Conservation (phyloP, 1,140 invertebrate genomes). For the Leptestheria dahalacensis region DNA sequence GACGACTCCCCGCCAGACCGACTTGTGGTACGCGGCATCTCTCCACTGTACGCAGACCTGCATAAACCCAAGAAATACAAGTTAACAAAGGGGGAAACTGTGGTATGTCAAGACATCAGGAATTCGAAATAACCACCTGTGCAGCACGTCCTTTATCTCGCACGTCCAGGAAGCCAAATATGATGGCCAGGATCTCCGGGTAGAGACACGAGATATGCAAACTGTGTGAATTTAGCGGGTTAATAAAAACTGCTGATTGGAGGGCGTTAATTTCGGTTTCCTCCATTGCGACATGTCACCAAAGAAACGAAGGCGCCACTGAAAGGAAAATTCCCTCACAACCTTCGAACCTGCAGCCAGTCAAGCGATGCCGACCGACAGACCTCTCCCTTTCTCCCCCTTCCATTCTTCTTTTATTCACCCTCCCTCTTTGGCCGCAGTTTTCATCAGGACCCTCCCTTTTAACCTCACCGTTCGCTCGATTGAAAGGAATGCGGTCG, state of each 20-base stretch:
- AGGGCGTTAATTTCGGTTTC: neutral
- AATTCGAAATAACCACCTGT: constrained; percentile 33
- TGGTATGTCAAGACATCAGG: neutral
- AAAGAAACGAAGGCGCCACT: neutral
- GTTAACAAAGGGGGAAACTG: neutral
- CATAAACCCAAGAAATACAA: neutral
- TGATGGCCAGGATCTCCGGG: constrained; percentile 78
- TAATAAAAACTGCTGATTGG: neutral
- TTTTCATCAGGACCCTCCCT: neutral
- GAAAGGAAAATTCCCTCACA: neutral
- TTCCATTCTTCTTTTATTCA: no score
- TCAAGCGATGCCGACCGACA: neutral
- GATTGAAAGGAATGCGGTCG: neutral
- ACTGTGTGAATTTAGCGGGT: constrained; percentile 20
- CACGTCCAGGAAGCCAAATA: constrained; percentile 78
- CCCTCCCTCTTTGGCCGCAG: no score
- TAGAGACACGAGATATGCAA: constrained; percentile 77
- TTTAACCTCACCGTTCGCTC: neutral
- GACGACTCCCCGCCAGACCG: constrained; percentile 83
- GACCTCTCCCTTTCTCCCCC: neutral
- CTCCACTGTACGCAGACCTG: constrained; percentile 69
- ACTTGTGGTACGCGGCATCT: constrained; percentile 71
- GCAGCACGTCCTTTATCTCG: constrained; percentile 74
- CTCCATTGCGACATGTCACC: neutral
- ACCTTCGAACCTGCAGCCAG: neutral